Base-by-base conservation (phyloP, 2,113 vertebrate species). In the Microtus oregoni region DNA sequence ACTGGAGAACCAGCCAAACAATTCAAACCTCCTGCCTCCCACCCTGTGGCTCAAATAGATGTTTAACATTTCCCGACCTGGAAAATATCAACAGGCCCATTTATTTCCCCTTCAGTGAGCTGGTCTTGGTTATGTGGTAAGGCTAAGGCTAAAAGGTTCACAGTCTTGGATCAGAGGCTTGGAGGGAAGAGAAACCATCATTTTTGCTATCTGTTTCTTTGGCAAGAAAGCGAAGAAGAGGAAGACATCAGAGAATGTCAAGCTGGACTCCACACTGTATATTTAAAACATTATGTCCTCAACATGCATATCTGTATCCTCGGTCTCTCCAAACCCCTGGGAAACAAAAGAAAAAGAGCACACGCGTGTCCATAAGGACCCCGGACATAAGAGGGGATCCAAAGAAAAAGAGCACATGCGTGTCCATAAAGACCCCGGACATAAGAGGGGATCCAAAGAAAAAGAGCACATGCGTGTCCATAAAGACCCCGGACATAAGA, bases 81-180 rank as follows among this genome's bases (percentile, higher is more conserved):
- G 73, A 87, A 97, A 96, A 97, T 93, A 65, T 88, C 96, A 92
- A 86, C 47, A 81, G 91, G 89, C 65, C 89, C 50, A 90, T 96
- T 95, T 93, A 90, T 96, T 95, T 93, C 75, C 79, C 90, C 58
- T 85, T 68, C 58, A 93, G 35, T 68, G 61, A 94, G 58, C 92
- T 92, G 85, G 81, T 94, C 86, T 81, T 91, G 61, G 72, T 85
- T 24, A 5, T 78, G 86, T 52, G 55, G 24, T 38, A 58, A 91
- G 86, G 44, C 86, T 91, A 35, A 58, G 44, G 26, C 72, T 76
- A 92, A 95, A 94, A 96, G 73, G 82, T 92, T 92, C 96, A 90
- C 87, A 88, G 68, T 85, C 50, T 88, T 91, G 90, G 94, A 95
- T 86, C 30, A 41, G 58, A 95, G 50, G 38, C 65, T 67, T 67